Evolutionary conservation across 2,888 invertebrate species (phyloP).

Genomic region (Macrostomum cliftonense): DNA sequence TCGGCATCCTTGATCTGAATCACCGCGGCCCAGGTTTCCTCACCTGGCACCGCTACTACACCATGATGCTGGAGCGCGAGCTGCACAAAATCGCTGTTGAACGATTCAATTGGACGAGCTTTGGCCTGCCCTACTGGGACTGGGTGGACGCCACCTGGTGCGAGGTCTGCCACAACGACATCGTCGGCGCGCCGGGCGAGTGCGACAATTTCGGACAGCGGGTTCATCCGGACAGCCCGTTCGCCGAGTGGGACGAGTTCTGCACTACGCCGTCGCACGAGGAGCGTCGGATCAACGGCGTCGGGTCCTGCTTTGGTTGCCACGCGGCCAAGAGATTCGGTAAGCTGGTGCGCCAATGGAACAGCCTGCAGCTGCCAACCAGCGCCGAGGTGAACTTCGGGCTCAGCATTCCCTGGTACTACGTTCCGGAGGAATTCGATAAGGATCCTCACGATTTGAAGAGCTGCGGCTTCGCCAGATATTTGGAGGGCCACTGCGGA

Average conservation of each 20-base stretch:
- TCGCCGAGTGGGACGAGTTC: constrained; percentile 8
- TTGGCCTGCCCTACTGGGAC: constrained; percentile 11
- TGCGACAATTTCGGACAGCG: constrained; percentile 2
- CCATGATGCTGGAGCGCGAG: constrained; percentile 9
- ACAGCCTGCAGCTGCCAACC: constrained; percentile 3
- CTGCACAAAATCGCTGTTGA: constrained; percentile 5
- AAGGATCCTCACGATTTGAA: no score
- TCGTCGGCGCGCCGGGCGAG: constrained; percentile 6
- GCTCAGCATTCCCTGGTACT: not conserved
- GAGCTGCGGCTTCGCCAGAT: no score
- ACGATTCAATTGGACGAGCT: constrained; percentile 1
- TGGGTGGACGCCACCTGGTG: constrained; percentile 7
- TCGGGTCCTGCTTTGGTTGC: constrained; percentile 5
- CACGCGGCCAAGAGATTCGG: constrained; percentile 1
- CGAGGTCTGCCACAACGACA: constrained; percentile 10
- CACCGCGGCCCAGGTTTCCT: constrained; percentile 8
- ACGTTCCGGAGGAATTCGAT: no score
- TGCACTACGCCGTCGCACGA: not conserved
- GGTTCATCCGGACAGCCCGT: constrained; percentile 5
- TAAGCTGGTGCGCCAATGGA: constrained; percentile 1
- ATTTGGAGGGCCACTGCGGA: no score
- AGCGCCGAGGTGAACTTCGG: constrained; percentile 3
- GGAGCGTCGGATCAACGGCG: not conserved
- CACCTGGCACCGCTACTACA: constrained; percentile 12
- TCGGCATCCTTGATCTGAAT: constrained; percentile 8